These are phyloP conservation scores for Trachymyrmex cornetzi DNA, from an alignment of 1,140 invertebrate species.

Conservation along the genomic window DNA sequence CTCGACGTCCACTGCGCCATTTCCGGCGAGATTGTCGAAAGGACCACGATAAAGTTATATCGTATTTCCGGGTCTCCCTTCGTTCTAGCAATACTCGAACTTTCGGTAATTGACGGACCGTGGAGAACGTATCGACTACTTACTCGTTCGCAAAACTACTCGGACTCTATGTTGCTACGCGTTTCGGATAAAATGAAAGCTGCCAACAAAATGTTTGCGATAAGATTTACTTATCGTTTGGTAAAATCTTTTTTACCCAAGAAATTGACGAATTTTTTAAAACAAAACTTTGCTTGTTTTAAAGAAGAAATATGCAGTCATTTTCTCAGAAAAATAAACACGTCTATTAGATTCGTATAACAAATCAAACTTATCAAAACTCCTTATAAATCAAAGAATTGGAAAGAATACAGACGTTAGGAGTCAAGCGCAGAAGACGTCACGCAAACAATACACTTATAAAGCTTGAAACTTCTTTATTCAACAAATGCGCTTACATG, in stretches of 20 bases:
- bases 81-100: slow-evolving; percentile 56
- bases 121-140: slow-evolving; percentile 58
- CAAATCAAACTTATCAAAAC: too few relatives aligned
- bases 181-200: slow-evolving; percentile 9
- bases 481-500: too few relatives aligned
- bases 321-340: not conserved
- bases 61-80: slow-evolving; percentile 66
- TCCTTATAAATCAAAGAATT: too few relatives aligned
- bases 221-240: not conserved
- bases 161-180: slow-evolving; percentile 45
- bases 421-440: too few relatives aligned
- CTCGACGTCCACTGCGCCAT: slow-evolving; percentile 75
- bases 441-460: too few relatives aligned
- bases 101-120: slow-evolving; percentile 73
- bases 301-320: not conserved
- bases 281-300: not conserved
- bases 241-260: not conserved
- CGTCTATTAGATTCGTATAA: too few relatives aligned
- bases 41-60: slow-evolving; percentile 78
- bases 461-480: too few relatives aligned
- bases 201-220: not conserved
- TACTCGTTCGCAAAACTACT: slow-evolving; percentile 59
- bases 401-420: too few relatives aligned
- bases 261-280: slow-evolving; percentile 11
- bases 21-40: slow-evolving; percentile 77